Conservation (phyloP, 2,888 invertebrate species). For the Ctena decussata region DNA sequence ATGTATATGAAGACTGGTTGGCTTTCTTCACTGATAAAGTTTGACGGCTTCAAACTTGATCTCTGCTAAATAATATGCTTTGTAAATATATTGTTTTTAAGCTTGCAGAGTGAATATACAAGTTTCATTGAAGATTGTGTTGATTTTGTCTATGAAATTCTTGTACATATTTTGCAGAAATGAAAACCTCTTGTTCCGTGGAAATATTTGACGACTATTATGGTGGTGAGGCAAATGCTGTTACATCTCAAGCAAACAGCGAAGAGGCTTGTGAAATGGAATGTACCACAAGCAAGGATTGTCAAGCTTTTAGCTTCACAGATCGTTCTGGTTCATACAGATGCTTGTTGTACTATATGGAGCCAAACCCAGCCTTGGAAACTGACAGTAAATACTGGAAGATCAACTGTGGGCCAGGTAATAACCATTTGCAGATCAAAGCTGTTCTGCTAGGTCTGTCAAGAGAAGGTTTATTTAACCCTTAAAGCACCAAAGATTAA, state of each 20-base stretch:
- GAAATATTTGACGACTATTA: not conserved
- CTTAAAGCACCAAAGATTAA: too few species aligned
- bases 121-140: too few species aligned
- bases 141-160: too few species aligned
- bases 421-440: too few species aligned
- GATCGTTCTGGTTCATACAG: not conserved
- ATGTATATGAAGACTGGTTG: too few species aligned
- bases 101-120: too few species aligned
- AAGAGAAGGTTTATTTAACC: too few species aligned
- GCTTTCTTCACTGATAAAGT: too few species aligned
- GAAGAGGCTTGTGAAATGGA: not conserved
- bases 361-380: not conserved
- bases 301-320: not conserved
- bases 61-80: too few species aligned
- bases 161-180: not conserved
- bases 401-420: slow-evolving; percentile 1
- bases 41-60: too few species aligned
- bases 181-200: not conserved
- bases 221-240: not conserved
- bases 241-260: not conserved
- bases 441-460: too few species aligned
- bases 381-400: not conserved
- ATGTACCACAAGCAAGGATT: not conserved
- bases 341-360: not conserved
- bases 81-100: too few species aligned